A percentile compares a stretch with the other conserved stretches of the same genome.
phyloP scores from a whole-genome alignment of 1,140 invertebrate species.

The Drosophila guanche region DNA sequence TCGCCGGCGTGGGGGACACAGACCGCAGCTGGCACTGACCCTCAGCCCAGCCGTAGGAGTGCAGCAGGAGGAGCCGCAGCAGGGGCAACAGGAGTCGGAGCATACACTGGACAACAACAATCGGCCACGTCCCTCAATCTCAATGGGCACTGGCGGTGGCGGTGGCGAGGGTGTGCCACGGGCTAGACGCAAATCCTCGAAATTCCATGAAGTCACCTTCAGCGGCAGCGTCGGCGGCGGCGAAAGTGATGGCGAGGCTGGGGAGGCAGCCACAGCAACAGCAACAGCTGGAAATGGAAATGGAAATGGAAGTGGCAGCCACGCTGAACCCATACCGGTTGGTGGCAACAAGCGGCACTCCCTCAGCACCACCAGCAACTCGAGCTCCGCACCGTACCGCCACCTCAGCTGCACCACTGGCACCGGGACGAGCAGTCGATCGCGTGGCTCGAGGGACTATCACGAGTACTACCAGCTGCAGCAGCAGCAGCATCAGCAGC shows the following conservation, averaged over 20 bases:
- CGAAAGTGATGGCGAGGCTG: slow-evolving; percentile 61
- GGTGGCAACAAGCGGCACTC: slow-evolving; percentile 47
- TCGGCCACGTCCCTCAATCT: slow-evolving; percentile 50
- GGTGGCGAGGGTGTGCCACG: slow-evolving; percentile 47
- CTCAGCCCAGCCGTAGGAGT: slow-evolving; percentile 19
- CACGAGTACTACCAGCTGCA: slow-evolving; percentile 67
- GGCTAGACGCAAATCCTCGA: slow-evolving; percentile 71
- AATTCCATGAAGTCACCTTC: slow-evolving; percentile 78
- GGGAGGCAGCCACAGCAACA: slow-evolving; percentile 5
- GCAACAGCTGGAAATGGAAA: not conserved
- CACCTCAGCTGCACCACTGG: slow-evolving; percentile 26
- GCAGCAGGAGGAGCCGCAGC: slow-evolving; percentile 11
- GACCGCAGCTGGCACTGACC: slow-evolving; percentile 43
- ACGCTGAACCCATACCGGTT: not conserved
- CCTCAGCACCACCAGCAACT: slow-evolving; percentile 63
- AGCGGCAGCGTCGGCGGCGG: slow-evolving; percentile 78
- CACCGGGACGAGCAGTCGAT: slow-evolving; percentile 19
- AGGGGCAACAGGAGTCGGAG: slow-evolving; percentile 26
- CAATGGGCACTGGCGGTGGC: slow-evolving; percentile 44
- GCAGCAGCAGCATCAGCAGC: slow-evolving; percentile 7
- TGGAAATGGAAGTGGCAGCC: not conserved
- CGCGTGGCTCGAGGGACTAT: slow-evolving; percentile 51
- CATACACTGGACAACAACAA: slow-evolving; percentile 60
- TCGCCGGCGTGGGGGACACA: slow-evolving; percentile 53
- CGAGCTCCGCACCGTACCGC: slow-evolving; percentile 60